Conservation (phyloP, 2,888 invertebrate species). For the Brachynemurus nebulosus region DNA sequence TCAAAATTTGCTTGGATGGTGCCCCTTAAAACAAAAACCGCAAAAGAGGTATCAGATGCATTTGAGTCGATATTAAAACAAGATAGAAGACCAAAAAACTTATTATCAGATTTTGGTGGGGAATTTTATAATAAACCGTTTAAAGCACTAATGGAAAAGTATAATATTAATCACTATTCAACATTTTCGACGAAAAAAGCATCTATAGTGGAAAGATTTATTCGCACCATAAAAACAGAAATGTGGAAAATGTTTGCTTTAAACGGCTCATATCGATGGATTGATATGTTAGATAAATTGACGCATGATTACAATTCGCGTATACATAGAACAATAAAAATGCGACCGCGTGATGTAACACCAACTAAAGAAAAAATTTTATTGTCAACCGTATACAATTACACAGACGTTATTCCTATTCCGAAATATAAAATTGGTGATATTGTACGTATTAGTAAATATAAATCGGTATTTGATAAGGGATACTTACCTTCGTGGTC, state of each 20-base stretch:
- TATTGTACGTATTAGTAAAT: not conserved
- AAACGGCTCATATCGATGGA: constrained; percentile 21
- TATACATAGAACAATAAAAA: not conserved
- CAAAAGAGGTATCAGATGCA: no score
- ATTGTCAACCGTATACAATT: not conserved
- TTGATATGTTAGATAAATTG: constrained; percentile 19
- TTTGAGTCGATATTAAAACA: no score
- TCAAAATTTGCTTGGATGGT: not conserved
- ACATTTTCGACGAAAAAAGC: constrained; percentile 16
- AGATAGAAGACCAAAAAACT: no score
- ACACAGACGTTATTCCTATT: not conserved
- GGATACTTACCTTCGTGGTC: not conserved
- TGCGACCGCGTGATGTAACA: not conserved
- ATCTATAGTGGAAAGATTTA: constrained; percentile 20
- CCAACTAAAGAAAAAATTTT: not conserved
- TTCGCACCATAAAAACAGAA: constrained; percentile 19
- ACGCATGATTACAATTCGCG: constrained; percentile 6
- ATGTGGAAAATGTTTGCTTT: constrained; percentile 22
- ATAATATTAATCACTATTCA: constrained; percentile 14
- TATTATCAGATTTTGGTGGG: constrained; percentile 13
- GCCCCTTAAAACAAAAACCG: no score
- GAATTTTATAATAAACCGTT: constrained; percentile 21
- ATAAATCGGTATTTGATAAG: not conserved
- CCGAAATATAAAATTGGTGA: not conserved
- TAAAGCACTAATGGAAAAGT: constrained; percentile 17